A percentile compares a stretch with the other conserved stretches of the same genome.
Evolutionary conservation across 2,888 invertebrate genomes (phyloP).

Genomic region (Lagria hirta): DNA sequence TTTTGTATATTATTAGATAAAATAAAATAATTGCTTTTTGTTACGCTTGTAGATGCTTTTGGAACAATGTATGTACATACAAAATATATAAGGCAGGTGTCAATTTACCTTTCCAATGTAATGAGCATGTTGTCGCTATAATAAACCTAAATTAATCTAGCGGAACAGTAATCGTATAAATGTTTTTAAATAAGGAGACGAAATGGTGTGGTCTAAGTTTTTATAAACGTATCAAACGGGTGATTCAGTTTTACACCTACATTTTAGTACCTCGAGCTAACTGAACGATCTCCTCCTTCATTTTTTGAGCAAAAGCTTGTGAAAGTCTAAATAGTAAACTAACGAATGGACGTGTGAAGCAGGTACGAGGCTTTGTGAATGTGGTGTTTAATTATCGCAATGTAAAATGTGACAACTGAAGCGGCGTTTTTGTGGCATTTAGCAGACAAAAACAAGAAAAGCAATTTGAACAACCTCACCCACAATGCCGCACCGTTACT

Average conservation of each 20-base stretch:
- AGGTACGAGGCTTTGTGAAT: slow-evolving; percentile 17
- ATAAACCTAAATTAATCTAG: too few relatives aligned
- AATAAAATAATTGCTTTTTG: too few relatives aligned
- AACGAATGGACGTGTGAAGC: slow-evolving; percentile 20
- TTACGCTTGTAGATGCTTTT: too few relatives aligned
- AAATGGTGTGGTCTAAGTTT: too few relatives aligned
- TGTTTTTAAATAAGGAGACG: too few relatives aligned
- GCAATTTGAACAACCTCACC: slow-evolving; percentile 24
- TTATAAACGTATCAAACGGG: too few relatives aligned
- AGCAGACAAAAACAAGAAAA: slow-evolving; percentile 23
- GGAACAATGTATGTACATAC: too few relatives aligned
- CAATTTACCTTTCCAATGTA: too few relatives aligned
- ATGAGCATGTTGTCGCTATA: too few relatives aligned
- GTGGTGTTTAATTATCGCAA: slow-evolving; percentile 18
- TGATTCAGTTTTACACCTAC: slow-evolving; percentile 15
- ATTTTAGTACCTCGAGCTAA: slow-evolving; percentile 19
- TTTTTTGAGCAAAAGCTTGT: slow-evolving; percentile 14
- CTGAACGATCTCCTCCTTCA: slow-evolving; percentile 16
- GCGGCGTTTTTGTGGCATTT: slow-evolving; percentile 21
- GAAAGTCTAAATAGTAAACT: slow-evolving; percentile 20
- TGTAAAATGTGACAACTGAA: slow-evolving; percentile 25
- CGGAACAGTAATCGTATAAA: too few relatives aligned
- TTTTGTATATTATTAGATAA: too few relatives aligned
- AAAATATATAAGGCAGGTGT: too few relatives aligned
- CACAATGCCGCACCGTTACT: slow-evolving; percentile 24